Conservation (phyloP, 2,797 vertebrate genomes). For the Acanthurus tractus region DNA sequence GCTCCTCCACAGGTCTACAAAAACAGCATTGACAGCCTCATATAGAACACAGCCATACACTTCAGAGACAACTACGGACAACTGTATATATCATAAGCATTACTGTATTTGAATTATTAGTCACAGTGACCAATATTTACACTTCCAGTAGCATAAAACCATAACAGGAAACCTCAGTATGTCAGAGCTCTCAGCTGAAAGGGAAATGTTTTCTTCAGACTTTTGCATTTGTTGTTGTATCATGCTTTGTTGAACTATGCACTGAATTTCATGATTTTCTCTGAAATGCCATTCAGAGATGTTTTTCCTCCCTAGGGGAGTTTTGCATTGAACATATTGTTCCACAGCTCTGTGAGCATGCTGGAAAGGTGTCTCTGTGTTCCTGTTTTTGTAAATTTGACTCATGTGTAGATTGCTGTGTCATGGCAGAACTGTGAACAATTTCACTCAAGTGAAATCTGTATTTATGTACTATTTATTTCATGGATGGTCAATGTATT, state of each 20-base stretch:
- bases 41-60: slow-evolving; percentile 60
- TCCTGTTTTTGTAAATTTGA: slow-evolving; percentile 26
- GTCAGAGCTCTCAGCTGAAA: neutral
- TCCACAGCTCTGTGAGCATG: slow-evolving; percentile 46
- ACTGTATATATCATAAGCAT: neutral
- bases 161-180: neutral
- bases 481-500: neutral
- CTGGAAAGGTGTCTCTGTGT: slow-evolving; percentile 5
- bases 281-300: slow-evolving; percentile 1
- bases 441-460: slow-evolving; percentile 1
- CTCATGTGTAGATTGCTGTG: neutral
- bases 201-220: neutral
- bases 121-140: neutral
- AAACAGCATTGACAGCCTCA: slow-evolving; percentile 80
- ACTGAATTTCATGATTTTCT: slow-evolving; percentile 6
- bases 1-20: slow-evolving; percentile 76
- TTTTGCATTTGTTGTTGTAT: neutral
- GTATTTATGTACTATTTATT: slow-evolving; percentile 72
- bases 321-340: slow-evolving; percentile 80
- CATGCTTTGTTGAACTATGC: neutral
- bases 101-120: neutral
- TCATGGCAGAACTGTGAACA: slow-evolving; percentile 58
- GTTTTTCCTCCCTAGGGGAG: slow-evolving; percentile 76
- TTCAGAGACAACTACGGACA: neutral
- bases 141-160: neutral